Percentiles rank a stretch among this genome's conserved stretches.
These are phyloP conservation scores for Hypolimnas misippus DNA, from an alignment of 2,888 invertebrate genomes.

Conservation along the genomic window DNA sequence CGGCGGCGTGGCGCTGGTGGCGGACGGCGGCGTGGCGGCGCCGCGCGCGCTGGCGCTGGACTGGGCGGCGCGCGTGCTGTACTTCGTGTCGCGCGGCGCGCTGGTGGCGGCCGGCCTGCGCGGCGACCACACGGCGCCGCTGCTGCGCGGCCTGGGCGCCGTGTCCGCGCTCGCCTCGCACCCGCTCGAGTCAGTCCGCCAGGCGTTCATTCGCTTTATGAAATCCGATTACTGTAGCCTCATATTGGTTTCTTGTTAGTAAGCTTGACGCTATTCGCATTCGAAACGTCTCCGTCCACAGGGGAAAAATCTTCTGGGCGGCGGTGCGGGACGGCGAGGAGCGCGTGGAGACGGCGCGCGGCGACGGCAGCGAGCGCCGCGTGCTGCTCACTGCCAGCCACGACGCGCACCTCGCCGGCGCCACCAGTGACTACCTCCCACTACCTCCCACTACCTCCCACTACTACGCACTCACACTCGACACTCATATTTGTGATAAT, in stretches of 20 bases:
- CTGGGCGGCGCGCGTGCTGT: conserved; percentile 91
- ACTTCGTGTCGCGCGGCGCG: conserved; percentile 85
- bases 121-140: conserved; percentile 87
- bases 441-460: background rate
- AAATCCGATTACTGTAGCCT: too few relatives aligned
- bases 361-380: conserved; percentile 85
- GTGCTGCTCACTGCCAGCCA: conserved; percentile 51
- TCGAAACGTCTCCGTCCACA: conserved; percentile 48
- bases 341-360: conserved; percentile 84
- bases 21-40: conserved; percentile 86
- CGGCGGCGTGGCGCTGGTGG: conserved; percentile 66
- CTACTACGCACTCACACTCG: background rate
- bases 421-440: conserved; percentile 51
- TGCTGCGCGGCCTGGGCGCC: conserved; percentile 46
- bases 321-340: conserved; percentile 69
- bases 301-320: conserved; percentile 84
- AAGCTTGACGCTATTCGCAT: too few relatives aligned
- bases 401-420: conserved; percentile 60
- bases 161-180: conserved; percentile 81
- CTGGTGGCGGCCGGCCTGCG: conserved; percentile 89
- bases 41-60: conserved; percentile 91
- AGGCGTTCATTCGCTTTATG: too few relatives aligned
- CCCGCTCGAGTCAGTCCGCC: conserved; percentile 78
- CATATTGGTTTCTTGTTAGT: too few relatives aligned
- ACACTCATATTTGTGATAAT: too few relatives aligned